Evolutionary conservation across 2,888 invertebrate genomes (phyloP).

Genomic region (Saturnia pavonia): DNA sequence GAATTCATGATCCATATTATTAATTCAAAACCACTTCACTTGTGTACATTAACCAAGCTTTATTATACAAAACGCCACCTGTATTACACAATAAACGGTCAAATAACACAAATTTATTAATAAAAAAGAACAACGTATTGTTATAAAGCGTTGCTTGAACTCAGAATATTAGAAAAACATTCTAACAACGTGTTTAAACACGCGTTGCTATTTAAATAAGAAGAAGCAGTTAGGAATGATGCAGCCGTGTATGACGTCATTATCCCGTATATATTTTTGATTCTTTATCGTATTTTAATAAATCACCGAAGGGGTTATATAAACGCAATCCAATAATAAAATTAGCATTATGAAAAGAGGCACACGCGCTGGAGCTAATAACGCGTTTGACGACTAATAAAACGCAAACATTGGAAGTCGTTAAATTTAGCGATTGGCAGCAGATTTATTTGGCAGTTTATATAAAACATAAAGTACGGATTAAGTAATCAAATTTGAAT

Average conservation of each 20-base stretch:
- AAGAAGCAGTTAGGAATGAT: no score
- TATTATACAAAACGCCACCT: no score
- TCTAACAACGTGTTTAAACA: neutral
- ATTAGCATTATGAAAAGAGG: conserved; percentile 27
- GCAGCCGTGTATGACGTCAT: no score
- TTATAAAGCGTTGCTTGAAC: no score
- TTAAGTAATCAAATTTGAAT: conserved; percentile 22
- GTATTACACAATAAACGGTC: no score
- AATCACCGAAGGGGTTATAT: neutral
- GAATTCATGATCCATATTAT: no score
- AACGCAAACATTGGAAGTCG: conserved; percentile 40
- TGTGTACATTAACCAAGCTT: no score
- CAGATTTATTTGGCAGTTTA: conserved; percentile 49
- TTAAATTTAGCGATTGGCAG: conserved; percentile 38
- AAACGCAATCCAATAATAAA: conserved; percentile 24
- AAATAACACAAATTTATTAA: no score
- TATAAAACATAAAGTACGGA: conserved; percentile 40
- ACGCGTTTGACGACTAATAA: conserved; percentile 40
- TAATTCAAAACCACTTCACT: no score
- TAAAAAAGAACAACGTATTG: no score
- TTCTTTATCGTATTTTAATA: conserved; percentile 5
- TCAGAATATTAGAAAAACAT: neutral
- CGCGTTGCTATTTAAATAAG: no score
- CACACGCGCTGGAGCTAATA: conserved; percentile 22
- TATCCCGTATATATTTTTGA: neutral